Evolutionary conservation across 1,140 invertebrate genomes (phyloP).

Genomic region (Apis florea): DNA sequence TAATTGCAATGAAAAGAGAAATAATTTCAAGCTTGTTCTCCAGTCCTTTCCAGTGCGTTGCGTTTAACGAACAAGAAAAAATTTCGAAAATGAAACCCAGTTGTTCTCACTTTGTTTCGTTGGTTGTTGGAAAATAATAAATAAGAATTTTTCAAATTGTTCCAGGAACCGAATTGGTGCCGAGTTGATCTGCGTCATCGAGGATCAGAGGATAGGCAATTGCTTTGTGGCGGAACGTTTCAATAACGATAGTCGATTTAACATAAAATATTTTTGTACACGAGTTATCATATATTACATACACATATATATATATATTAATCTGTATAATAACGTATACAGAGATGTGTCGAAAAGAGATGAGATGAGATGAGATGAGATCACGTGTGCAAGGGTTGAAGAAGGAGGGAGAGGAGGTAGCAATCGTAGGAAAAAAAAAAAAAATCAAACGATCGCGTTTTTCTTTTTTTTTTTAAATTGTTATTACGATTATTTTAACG

Average conservation of each 20-base stretch:
- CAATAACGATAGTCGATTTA: slow-evolving; percentile 53
- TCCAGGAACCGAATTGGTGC: slow-evolving; percentile 78
- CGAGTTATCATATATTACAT: slow-evolving; percentile 46
- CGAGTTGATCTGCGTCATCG: slow-evolving; percentile 70
- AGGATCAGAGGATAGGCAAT: slow-evolving; percentile 56
- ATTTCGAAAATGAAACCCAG: too few species aligned
- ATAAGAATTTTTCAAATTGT: slow-evolving; percentile 46
- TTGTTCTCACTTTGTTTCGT: background rate
- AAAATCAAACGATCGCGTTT: too few species aligned
- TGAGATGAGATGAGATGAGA: too few species aligned
- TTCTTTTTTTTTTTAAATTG: too few species aligned
- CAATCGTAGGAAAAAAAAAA: too few species aligned
- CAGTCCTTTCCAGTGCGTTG: too few species aligned
- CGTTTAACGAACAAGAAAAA: too few species aligned
- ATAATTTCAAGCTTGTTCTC: too few species aligned
- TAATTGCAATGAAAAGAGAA: too few species aligned
- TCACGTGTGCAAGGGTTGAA: too few species aligned
- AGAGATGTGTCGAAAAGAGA: background rate
- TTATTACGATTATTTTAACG: too few species aligned
- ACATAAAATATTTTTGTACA: slow-evolving; percentile 65
- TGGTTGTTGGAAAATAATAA: background rate
- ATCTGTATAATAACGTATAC: slow-evolving; percentile 21
- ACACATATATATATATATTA: slow-evolving; percentile 22
- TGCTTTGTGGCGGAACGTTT: slow-evolving; percentile 29
- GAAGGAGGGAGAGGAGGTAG: too few species aligned